These are phyloP conservation scores for Gavia stellata DNA, from an alignment of 2,113 vertebrate species.

Conservation along the genomic window DNA sequence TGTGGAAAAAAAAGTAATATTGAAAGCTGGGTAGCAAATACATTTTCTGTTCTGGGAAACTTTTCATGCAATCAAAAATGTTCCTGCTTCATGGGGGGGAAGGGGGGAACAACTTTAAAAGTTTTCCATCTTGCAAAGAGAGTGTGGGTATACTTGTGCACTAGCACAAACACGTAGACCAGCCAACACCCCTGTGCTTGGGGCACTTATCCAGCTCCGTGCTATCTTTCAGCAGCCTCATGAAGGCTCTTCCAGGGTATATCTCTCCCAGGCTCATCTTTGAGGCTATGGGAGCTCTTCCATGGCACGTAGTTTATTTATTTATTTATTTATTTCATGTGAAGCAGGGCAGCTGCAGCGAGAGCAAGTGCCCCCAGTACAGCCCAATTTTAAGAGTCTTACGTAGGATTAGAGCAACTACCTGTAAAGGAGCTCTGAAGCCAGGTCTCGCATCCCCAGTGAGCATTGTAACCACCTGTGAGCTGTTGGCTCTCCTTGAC, in stretches of 20 bases:
- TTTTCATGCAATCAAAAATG: background rate
- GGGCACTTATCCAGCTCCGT: background rate
- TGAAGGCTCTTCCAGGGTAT: background rate
- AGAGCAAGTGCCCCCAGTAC: background rate
- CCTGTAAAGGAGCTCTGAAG: background rate
- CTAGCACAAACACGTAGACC: background rate
- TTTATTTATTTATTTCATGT: background rate
- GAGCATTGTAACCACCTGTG: background rate
- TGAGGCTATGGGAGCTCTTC: background rate
- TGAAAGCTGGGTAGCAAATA: background rate
- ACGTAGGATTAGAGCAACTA: background rate
- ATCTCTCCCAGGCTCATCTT: background rate
- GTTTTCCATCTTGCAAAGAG: background rate
- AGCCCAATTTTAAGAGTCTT: background rate
- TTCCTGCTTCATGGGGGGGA: background rate
- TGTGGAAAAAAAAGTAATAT: background rate
- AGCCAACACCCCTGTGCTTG: background rate
- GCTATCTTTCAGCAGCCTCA: background rate
- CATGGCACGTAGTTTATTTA: background rate
- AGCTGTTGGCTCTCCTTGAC: background rate
- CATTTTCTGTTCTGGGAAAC: background rate
- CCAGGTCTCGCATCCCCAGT: background rate
- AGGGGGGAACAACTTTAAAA: background rate
- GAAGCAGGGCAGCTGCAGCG: background rate
- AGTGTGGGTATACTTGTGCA: background rate